phyloP scores from a whole-genome alignment of 2,797 vertebrate genomes.

The Gallinago solitaria region DNA sequence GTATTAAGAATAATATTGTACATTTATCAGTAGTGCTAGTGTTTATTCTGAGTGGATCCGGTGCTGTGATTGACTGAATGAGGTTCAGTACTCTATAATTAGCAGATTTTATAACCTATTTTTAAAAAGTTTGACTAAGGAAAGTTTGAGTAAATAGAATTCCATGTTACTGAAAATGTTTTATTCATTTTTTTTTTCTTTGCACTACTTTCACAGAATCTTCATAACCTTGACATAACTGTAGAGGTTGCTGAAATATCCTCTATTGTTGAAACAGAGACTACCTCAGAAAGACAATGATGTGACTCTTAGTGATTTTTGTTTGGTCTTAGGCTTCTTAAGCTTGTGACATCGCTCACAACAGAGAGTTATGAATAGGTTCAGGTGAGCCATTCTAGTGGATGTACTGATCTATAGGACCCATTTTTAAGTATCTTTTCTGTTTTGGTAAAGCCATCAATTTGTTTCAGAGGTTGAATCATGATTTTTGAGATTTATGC shows the following conservation, averaged over 20 bases:
- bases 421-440: slow-evolving; percentile 23
- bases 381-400: slow-evolving; percentile 34
- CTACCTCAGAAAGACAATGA: slow-evolving; percentile 53
- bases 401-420: slow-evolving; percentile 41
- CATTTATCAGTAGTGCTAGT: not conserved
- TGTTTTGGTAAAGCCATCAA: slow-evolving; percentile 26
- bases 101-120: slow-evolving; percentile 52
- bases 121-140: slow-evolving; percentile 46
- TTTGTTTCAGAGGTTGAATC: slow-evolving; percentile 56
- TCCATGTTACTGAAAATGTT: slow-evolving; percentile 48
- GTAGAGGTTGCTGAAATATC: slow-evolving; percentile 60
- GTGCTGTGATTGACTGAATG: slow-evolving; percentile 56
- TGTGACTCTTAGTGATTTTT: slow-evolving; percentile 59
- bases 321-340: slow-evolving; percentile 54
- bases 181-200: slow-evolving; percentile 60
- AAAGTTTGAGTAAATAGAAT: slow-evolving; percentile 52
- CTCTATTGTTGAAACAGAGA: not conserved
- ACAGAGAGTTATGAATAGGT: slow-evolving; percentile 7
- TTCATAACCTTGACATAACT: slow-evolving; percentile 65
- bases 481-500: slow-evolving; percentile 32
- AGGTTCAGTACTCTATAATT: slow-evolving; percentile 56
- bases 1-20: slow-evolving; percentile 32
- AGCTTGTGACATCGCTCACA: slow-evolving; percentile 51
- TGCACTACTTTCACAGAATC: slow-evolving; percentile 52
- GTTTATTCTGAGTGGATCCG: slow-evolving; percentile 44